Conservation (phyloP, 2,797 vertebrate species). For the Gobionotothen gibberifrons region DNA sequence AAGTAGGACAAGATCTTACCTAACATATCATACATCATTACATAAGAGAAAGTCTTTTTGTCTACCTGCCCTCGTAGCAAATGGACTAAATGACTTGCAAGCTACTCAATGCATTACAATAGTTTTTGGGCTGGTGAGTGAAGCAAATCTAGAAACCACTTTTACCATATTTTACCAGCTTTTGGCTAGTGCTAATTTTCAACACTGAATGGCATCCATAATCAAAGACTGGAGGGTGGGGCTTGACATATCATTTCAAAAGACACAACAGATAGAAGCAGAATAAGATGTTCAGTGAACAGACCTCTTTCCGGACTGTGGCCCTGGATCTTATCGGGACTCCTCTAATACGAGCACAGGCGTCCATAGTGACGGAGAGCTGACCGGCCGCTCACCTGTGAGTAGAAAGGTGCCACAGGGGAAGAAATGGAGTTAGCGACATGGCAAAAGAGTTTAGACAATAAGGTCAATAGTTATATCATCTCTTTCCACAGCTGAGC, state of each 20-base stretch:
- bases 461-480: not conserved
- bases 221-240: not conserved
- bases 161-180: too few species aligned
- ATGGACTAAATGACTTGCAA: too few species aligned
- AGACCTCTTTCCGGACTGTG: constrained; percentile 90
- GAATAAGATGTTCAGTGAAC: constrained; percentile 7
- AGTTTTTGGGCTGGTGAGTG: too few species aligned
- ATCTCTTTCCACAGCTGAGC: not conserved
- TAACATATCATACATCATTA: not conserved
- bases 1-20: too few species aligned
- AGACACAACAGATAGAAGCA: not conserved
- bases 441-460: not conserved
- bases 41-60: not conserved
- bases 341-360: constrained; percentile 84
- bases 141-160: too few species aligned
- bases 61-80: too few species aligned
- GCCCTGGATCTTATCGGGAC: constrained; percentile 85
- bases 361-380: constrained; percentile 85
- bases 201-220: too few species aligned
- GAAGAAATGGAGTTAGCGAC: not conserved
- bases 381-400: constrained; percentile 75
- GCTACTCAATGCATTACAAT: too few species aligned
- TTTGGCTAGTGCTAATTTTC: too few species aligned
- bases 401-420: not conserved
- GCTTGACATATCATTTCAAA: not conserved